These are phyloP conservation scores for Synaphobranchus kaupii DNA, from an alignment of 2,797 vertebrate species.

Conservation along the genomic window DNA sequence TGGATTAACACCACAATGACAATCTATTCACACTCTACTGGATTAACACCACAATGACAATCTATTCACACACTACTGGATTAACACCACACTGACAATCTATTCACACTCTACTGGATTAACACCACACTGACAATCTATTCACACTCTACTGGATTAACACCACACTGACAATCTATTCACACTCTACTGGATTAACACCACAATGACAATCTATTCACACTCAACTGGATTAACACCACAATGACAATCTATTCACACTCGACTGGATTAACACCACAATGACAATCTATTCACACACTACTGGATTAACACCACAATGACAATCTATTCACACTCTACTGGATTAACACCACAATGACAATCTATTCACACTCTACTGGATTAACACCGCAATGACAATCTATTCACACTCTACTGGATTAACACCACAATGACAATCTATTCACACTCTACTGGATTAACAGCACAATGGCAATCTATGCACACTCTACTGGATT, in stretches of 20 bases:
- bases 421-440: too few species aligned
- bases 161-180: neutral
- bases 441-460: neutral
- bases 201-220: neutral
- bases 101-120: neutral
- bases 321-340: neutral
- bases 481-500: neutral
- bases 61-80: neutral
- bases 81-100: neutral
- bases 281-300: neutral
- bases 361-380: neutral
- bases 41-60: too few species aligned
- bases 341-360: neutral
- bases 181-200: neutral
- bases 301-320: neutral
- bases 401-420: neutral
- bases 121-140: neutral
- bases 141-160: neutral
- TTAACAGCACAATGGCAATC: neutral
- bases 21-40: neutral
- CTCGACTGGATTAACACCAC: neutral
- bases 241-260: neutral
- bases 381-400: neutral
- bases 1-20: neutral
- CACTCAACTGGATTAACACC: neutral